Evolutionary conservation across 2,797 vertebrate species (phyloP), one percentile per base, ranked within the genome.

Genomic region (Trematomus bernacchii): DNA sequence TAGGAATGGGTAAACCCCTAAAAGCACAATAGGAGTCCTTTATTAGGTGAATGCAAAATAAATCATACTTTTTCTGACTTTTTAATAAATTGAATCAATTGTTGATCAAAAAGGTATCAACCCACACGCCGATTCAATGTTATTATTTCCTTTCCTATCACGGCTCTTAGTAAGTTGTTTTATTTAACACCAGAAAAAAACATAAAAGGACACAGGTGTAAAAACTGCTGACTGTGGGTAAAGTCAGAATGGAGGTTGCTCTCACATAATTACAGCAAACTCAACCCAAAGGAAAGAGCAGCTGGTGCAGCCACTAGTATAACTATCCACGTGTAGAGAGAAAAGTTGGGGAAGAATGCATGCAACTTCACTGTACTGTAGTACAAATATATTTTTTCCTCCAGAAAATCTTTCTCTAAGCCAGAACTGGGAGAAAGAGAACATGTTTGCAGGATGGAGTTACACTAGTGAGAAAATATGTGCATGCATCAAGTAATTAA

Each of bases 281-380:
- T 65, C 33, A 27, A n/a, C 9, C 3, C 37, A 9, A 64, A 59
- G 21, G 58, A 59, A 74, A 69, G 2, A 37, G 48, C 62, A 33
- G 73, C 23, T 21, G 27, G 33, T 13, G 58, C 67, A 62, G 58
- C 40, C 60, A 10, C 60, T 69, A 64, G 51, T 66, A 66, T 21
- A 70, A 50, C 21, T 54, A 9, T 46, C 61, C 23, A 23, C 54
- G 46, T 6, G 10, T 19, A 64, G 55, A 67, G 55, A 1, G 50
- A 59, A 79, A 64, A 42, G 65, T 68, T 46, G 43, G 58, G 21
- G 30, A 75, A 70, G 52, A n/a, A 21, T 14, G 23, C 23, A 27
- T 10, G 33, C 42, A 11, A 44, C 11, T 33, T 5, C n/a, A 58
- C 16, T 6, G 33, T 13, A 27, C 16, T 6, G 33, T 13, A 27